Conservation (phyloP, 1,140 invertebrate species). For the Lepidurus packardi region DNA sequence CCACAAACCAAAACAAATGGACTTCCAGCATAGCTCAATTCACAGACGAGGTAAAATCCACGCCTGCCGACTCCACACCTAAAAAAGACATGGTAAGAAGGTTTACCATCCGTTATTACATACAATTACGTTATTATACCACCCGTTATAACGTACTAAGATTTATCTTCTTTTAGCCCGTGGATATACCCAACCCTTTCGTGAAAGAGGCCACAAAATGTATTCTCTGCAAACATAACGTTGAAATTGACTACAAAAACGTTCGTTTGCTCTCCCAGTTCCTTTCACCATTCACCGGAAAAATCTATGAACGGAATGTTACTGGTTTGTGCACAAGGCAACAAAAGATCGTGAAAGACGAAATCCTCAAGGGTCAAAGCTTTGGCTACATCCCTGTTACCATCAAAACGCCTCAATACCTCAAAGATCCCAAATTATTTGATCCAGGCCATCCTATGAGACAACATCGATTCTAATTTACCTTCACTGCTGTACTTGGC, state of each 20-base stretch:
- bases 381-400: constrained; percentile 68
- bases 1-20: neutral
- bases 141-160: neutral
- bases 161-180: constrained; percentile 43
- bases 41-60: neutral
- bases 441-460: constrained; percentile 73
- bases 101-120: too few relatives aligned
- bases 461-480: constrained; percentile 64
- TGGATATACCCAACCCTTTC: constrained; percentile 76
- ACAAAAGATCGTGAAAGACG: constrained; percentile 61
- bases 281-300: constrained; percentile 85
- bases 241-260: constrained; percentile 88
- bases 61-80: neutral
- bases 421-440: constrained; percentile 78
- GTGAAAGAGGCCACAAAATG: constrained; percentile 65
- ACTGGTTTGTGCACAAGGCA: constrained; percentile 75
- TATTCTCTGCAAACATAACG: constrained; percentile 78
- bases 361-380: constrained; percentile 64
- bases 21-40: neutral
- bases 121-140: neutral
- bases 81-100: neutral
- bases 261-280: constrained; percentile 86
- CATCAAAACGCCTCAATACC: constrained; percentile 66
- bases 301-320: constrained; percentile 82
- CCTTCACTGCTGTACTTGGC: too few relatives aligned